A percentile compares a stretch with the other conserved stretches of the same genome.
These are phyloP conservation scores for Drosophila sturtevanti DNA, from an alignment of 1,140 invertebrate genomes.

Conservation along the genomic window DNA sequence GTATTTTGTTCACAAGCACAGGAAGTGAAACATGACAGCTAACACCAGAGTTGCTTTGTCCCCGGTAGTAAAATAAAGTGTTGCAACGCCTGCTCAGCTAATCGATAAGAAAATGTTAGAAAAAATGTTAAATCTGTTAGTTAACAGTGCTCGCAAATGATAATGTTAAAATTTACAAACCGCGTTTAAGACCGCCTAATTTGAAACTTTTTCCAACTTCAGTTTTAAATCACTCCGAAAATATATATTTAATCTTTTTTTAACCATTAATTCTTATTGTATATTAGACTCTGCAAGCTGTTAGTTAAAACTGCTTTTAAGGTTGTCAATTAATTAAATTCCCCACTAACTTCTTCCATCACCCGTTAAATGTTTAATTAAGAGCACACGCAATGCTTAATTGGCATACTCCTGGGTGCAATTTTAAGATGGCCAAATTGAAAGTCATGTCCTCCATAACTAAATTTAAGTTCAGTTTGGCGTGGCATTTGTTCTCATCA, in stretches of 20 bases:
- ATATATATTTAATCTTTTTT: too few relatives aligned
- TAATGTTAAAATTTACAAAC: too few relatives aligned
- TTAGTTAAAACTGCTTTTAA: too few relatives aligned
- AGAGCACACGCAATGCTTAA: not conserved
- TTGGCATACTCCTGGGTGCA: not conserved
- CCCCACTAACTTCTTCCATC: too few relatives aligned
- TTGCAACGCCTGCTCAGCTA: not conserved
- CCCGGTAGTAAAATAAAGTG: slow-evolving; percentile 23
- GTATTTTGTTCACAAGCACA: slow-evolving; percentile 76
- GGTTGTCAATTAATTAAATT: too few relatives aligned
- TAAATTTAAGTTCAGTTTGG: not conserved
- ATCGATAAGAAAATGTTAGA: slow-evolving; percentile 1
- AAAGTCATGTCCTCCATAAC: not conserved
- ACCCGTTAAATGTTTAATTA: not conserved
- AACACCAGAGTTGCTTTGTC: slow-evolving; percentile 41
- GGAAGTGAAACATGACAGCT: slow-evolving; percentile 78
- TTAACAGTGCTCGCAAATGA: not conserved
- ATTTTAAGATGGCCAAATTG: not conserved
- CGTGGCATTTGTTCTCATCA: not conserved
- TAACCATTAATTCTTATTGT: too few relatives aligned
- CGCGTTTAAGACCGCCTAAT: too few relatives aligned
- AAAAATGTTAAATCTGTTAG: not conserved
- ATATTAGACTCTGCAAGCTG: too few relatives aligned
- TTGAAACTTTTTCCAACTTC: too few relatives aligned
- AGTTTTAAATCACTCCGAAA: too few relatives aligned